A percentile compares a stretch with the other conserved stretches of the same genome.
Evolutionary conservation across 2,113 vertebrate species (phyloP).

Genomic region (Rhinolophus ferrumequinum): DNA sequence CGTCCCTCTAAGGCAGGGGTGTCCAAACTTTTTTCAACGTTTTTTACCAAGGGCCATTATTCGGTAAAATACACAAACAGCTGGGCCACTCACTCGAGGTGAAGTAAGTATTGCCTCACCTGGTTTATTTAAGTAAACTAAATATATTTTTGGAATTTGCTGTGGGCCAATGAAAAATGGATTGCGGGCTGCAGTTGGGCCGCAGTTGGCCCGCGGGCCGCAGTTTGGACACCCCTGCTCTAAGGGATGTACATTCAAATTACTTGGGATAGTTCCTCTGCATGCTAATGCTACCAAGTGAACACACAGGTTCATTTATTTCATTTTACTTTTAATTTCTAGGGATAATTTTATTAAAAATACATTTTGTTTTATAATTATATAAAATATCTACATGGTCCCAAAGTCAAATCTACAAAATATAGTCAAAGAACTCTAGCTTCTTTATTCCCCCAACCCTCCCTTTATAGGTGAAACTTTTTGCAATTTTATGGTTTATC

Average conservation of each 20-base stretch:
- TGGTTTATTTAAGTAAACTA: too few relatives aligned
- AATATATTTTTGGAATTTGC: too few relatives aligned
- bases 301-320: not conserved
- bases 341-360: not conserved
- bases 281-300: not conserved
- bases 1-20: not conserved
- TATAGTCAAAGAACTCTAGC: not conserved
- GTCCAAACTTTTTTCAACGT: too few relatives aligned
- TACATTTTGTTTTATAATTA: slow-evolving; percentile 14
- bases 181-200: too few relatives aligned
- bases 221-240: not conserved
- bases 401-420: not conserved
- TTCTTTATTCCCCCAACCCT: not conserved
- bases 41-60: too few relatives aligned
- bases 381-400: not conserved
- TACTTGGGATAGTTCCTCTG: not conserved
- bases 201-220: too few relatives aligned
- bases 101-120: too few relatives aligned
- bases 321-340: not conserved
- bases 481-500: not conserved
- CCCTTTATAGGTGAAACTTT: not conserved
- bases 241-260: not conserved
- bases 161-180: too few relatives aligned
- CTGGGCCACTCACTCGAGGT: too few relatives aligned
- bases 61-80: too few relatives aligned